A percentile compares a stretch with the other conserved stretches of the same genome.
phyloP scores from a whole-genome alignment of 2,113 vertebrate genomes.

The Sebastes schlegelii region DNA sequence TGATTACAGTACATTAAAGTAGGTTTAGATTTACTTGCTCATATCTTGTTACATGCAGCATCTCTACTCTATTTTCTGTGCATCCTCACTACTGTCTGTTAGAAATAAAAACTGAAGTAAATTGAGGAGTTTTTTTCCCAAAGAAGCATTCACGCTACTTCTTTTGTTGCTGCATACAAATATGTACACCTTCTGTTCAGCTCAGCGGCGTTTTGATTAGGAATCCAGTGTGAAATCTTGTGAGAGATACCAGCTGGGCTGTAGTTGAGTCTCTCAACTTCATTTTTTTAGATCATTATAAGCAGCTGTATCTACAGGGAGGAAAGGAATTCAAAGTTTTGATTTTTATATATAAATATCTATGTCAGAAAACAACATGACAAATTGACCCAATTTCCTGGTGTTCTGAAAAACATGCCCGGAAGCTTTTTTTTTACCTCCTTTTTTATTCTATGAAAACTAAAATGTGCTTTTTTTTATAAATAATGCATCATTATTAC shows the following conservation, averaged over 20 bases:
- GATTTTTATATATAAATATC: background rate
- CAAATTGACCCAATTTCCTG: background rate
- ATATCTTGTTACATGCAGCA: background rate
- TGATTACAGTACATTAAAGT: background rate
- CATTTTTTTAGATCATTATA: background rate
- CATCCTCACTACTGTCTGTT: background rate
- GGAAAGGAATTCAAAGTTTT: background rate
- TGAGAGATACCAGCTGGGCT: conserved; percentile 3
- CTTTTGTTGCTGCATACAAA: background rate
- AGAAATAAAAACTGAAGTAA: background rate
- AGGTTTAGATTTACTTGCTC: background rate
- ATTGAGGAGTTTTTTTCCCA: background rate
- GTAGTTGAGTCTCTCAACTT: background rate
- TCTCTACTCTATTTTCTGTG: background rate
- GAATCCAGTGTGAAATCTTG: background rate
- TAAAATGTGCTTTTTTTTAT: background rate
- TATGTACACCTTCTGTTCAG: background rate
- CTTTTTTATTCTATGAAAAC: background rate
- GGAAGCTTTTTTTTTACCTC: background rate
- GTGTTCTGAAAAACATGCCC: background rate
- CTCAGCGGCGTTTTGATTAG: conserved; percentile 7
- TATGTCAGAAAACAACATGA: background rate
- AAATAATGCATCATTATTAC: background rate
- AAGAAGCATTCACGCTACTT: background rate
- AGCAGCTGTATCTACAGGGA: background rate